phyloP scores from a whole-genome alignment of 2,113 vertebrate genomes.

The Boulengerochromis microlepis region DNA sequence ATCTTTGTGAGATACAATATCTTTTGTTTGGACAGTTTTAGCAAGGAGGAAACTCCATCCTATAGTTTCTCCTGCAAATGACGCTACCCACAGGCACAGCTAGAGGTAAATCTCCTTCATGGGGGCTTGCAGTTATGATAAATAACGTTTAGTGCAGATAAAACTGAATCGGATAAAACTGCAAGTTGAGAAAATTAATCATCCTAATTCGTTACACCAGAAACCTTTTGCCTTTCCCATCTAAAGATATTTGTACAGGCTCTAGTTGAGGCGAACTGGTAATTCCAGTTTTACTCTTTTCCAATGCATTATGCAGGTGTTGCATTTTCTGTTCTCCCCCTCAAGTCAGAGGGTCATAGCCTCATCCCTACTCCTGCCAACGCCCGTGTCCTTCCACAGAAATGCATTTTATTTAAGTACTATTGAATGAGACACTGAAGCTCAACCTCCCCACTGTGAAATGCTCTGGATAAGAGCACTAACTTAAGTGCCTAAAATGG shows the following conservation, averaged over 20 bases:
- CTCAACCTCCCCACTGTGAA: background rate
- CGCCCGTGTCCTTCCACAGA: background rate
- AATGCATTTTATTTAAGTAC: background rate
- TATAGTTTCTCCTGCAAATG: background rate
- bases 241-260: background rate
- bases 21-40: background rate
- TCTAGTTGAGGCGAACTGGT: background rate
- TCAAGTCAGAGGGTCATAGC: background rate
- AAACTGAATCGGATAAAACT: background rate
- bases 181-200: background rate
- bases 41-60: background rate
- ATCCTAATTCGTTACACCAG: background rate
- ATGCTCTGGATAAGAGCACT: background rate
- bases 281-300: background rate
- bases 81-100: background rate
- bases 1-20: background rate
- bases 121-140: background rate
- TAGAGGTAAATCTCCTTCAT: background rate
- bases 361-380: background rate
- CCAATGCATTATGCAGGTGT: background rate
- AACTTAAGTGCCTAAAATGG: slow-evolving; percentile 21
- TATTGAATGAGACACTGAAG: background rate
- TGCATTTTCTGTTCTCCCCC: background rate
- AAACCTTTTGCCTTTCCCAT: background rate
- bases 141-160: accelerated